A percentile compares a stretch with the other conserved stretches of the same genome.
phyloP scores from a whole-genome alignment of 2,797 vertebrate genomes.

The Girardinus metallicus region DNA sequence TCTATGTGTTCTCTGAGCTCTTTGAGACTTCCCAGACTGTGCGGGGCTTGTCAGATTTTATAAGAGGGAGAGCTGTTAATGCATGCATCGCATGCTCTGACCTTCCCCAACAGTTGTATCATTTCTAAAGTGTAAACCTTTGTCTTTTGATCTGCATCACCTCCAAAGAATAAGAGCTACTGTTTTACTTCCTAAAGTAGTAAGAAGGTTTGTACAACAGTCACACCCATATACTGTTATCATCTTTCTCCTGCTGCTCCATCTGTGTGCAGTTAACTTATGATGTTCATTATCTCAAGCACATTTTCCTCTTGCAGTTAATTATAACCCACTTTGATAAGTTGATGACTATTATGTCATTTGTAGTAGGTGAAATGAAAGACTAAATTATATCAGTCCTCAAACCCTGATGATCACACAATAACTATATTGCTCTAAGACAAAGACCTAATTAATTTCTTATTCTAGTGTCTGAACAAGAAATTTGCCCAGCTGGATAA shows the following conservation, averaged over 20 bases:
- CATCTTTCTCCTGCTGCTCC: slow-evolving; percentile 53
- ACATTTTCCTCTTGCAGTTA: slow-evolving; percentile 75
- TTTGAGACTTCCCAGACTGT: slow-evolving; percentile 62
- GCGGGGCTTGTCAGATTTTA: slow-evolving; percentile 70
- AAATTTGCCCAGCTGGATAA: slow-evolving; percentile 41
- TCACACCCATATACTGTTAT: slow-evolving; percentile 62
- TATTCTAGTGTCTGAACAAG: slow-evolving; percentile 64
- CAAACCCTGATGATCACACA: slow-evolving; percentile 66
- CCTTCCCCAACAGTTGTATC: slow-evolving; percentile 64
- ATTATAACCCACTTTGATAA: slow-evolving; percentile 79
- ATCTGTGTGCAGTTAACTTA: slow-evolving; percentile 56
- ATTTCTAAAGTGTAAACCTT: slow-evolving; percentile 67
- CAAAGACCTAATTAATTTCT: slow-evolving; percentile 75
- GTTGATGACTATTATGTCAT: slow-evolving; percentile 74
- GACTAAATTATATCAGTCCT: slow-evolving; percentile 72
- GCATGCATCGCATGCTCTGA: slow-evolving; percentile 67
- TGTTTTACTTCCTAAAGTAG: slow-evolving; percentile 51
- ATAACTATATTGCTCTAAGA: slow-evolving; percentile 51
- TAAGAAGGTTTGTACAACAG: slow-evolving; percentile 57
- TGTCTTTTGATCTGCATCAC: slow-evolving; percentile 55
- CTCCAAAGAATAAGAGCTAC: slow-evolving; percentile 41
- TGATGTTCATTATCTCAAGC: slow-evolving; percentile 74
- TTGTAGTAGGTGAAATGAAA: slow-evolving; percentile 72
- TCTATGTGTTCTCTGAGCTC: slow-evolving; percentile 66
- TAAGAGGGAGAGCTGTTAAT: slow-evolving; percentile 73